Base-by-base conservation (phyloP, 2,888 invertebrate genomes). In the Ophonus ardosiacus region DNA sequence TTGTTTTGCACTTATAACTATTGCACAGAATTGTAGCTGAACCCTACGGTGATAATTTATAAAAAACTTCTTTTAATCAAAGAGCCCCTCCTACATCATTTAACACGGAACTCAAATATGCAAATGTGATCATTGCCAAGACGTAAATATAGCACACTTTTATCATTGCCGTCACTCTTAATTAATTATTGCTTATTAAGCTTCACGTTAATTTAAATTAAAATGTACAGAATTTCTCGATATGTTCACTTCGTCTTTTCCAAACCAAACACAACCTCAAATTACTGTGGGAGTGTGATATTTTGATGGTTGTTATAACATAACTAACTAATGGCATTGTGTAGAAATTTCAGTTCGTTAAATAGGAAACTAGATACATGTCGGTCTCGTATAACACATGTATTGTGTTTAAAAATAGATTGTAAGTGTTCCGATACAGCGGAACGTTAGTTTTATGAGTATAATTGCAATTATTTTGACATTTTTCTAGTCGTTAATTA, bases 381-480 rank as follows among this genome's bases (percentile, higher is more conserved):
- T 17, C 6, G 63, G 18, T 21, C 13, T 18, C 13, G 8, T 18
- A 24, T 31, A 31, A 31, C 68, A 68, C 31, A 68, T 68, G 31
- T 68, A 24, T 31, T 38, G n/a, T 31, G 31, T 15, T 13, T 68
- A 68, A 68, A 68, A 68, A 68, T 68, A 68, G 68, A 68, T 24
- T 38, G 21, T 24, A 63, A 13, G 63, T 24, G 21, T 68, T 68
- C 31, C 6, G 68, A 68, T 31, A 68, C 68, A 38, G 68, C 43
- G 8, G 13, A 51, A 51, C 1, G 13, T 51, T 51, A 1, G 31
- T 31, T 31, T 31, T 31, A 63, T 63, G 24, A 7, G 7, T 0
- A 10, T n/a, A 24, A 24, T n/a, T 68, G 43, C 43, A 51, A 13
- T 13, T 13, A 51, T 51, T 5, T 51, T 51, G 8, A 51, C 43